Base-by-base conservation (phyloP, 2,113 vertebrate genomes). In the Dryoscopus gambensis region DNA sequence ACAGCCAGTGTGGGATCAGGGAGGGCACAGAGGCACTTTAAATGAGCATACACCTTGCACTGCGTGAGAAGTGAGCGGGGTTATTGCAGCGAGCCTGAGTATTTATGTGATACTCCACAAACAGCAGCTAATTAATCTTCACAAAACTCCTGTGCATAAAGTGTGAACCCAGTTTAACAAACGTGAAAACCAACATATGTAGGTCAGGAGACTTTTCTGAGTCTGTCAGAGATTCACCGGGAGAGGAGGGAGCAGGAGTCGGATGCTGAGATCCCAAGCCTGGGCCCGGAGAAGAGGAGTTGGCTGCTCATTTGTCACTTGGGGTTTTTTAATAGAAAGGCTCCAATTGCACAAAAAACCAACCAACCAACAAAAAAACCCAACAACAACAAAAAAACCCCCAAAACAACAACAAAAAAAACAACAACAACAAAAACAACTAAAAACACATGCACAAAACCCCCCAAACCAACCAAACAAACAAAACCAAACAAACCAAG, bases 111-210 rank as follows among this genome's bases (percentile, higher is more conserved):
- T 80, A 40, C 70, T 78, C 79, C 85, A 91, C 93, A 81, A 94
- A 86, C 92, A 88, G 88, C 90, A 93, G 82, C 92, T 90, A 87
- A 96, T 96, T 94, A 90, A 95, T 93, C 92, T 88, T 71, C 90
- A 47, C 68, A 37, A 88, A 95, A 96, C 67, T 96, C 90, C 93
- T 37, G 79, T 74, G 93, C 87, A 77, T 70, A 59, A 90, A 46
- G 70, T 85, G 93, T 57, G 78, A 96, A 64, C 84, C 84, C 81
- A 15, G 49, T 23, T 73, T 69, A 60, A 87, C 84, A 70, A 80
- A 93, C 5, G 87, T 52, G 87, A 53, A 91, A 81, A 47, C 16
- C 84, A 94, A 82, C 82, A 67, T 33, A 91, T 83, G 87, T 95
- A 91, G 93, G 91, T 88, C 93, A 93, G 17, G 50, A 93, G 59